Percentiles rank a stretch among this genome's conserved stretches.
phyloP scores from a whole-genome alignment of 2,113 vertebrate genomes.

The Cyphomyrus discorhynchus region DNA sequence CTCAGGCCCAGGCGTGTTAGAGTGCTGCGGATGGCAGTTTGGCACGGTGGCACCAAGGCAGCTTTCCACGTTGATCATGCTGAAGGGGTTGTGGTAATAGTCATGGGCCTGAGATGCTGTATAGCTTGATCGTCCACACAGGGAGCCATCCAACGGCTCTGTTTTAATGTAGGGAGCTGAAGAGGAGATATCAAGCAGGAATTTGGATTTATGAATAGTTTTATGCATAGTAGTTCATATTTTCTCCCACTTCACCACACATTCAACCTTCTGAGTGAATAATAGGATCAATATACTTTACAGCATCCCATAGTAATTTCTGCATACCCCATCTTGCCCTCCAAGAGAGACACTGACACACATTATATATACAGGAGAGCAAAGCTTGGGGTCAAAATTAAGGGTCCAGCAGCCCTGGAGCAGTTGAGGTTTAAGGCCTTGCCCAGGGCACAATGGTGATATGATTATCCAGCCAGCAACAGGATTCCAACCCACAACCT shows the following conservation, averaged over 20 bases:
- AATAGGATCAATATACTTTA: neutral
- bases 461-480: neutral
- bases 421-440: neutral
- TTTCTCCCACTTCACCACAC: neutral
- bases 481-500: neutral
- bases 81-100: constrained; percentile 68
- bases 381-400: neutral
- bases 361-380: neutral
- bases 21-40: constrained; percentile 64
- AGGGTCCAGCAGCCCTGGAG: neutral
- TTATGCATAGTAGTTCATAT: neutral
- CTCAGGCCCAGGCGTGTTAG: constrained; percentile 70
- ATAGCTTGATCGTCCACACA: constrained; percentile 65
- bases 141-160: constrained; percentile 82
- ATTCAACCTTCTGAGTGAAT: neutral
- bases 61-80: constrained; percentile 32
- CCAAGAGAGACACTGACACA: neutral
- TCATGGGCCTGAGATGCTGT: constrained; percentile 62
- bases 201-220: neutral
- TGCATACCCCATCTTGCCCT: neutral
- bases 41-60: constrained; percentile 43
- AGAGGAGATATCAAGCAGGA: constrained; percentile 30
- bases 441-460: neutral
- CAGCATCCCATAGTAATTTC: neutral
- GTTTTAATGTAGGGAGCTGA: constrained; percentile 82